Conservation (phyloP, 1,140 invertebrate species). For the Tetragnatha versicolor region DNA sequence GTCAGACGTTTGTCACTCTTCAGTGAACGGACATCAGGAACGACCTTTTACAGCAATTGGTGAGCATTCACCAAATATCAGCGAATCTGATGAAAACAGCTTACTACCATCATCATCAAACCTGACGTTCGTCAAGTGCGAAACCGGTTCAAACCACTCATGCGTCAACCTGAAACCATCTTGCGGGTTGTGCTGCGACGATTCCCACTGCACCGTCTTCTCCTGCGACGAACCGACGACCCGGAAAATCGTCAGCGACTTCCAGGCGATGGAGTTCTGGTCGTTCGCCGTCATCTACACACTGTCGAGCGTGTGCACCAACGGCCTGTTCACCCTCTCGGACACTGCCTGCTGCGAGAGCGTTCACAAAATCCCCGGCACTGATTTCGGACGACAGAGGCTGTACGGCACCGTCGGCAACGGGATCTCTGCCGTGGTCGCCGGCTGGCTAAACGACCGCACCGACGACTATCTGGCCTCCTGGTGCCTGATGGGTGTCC, state of each 20-base stretch:
- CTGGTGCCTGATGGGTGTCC: background rate
- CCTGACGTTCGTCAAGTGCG: no score
- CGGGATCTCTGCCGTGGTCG: background rate
- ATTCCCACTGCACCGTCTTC: no score
- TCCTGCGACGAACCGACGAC: no score
- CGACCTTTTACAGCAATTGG: no score
- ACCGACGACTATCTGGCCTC: background rate
- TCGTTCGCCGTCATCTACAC: background rate
- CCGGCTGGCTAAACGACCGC: background rate
- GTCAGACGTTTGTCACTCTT: no score
- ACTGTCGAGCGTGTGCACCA: background rate
- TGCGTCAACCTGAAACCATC: no score
- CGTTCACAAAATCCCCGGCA: background rate
- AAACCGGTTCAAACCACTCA: no score
- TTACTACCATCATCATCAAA: no score
- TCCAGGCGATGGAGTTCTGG: slow-evolving; percentile 25
- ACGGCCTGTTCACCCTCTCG: slow-evolving; percentile 21
- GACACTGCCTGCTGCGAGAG: slow-evolving; percentile 30
- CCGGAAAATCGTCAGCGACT: background rate
- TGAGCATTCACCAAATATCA: no score
- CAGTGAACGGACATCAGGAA: no score
- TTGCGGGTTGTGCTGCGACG: no score
- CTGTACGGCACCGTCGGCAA: slow-evolving; percentile 1
- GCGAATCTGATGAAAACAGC: no score
- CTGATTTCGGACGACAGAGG: slow-evolving; percentile 25